Evolutionary conservation across 37 sponge, comb jelly and placozoan genomes (phyloP), one percentile per base, ranked within the genome.

Genomic region (Theonella swinhoei): DNA sequence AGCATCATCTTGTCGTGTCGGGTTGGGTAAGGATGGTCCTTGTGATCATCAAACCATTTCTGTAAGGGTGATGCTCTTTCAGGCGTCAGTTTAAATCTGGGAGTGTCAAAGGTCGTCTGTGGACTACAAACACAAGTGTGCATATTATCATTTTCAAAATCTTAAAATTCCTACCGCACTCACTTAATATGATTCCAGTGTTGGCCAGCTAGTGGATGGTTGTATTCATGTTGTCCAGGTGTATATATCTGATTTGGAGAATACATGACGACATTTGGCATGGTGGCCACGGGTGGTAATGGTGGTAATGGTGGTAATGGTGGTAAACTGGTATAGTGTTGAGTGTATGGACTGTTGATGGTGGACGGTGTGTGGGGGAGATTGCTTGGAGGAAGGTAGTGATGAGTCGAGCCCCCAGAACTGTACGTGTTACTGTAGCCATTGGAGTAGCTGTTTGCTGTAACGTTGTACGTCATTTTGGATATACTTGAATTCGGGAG

Each of bases 11-110:
- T 94, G 40, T 94, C 95, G 58, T 88, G 85, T 33, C 95, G 40
- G 24, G 85, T 88, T 3, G 95, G 95, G 70, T 94, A 94, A 25
- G 95, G 95, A 85, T 94, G 95, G 24, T 88, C 87, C 34, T 88
- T 88, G 75, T 94, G 95, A 26, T 94, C 91, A 31, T 94, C 95
- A 77, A 87, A 94, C 95, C 95, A 94, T 30, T 88, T 81, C 23
- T 90, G 81, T 22, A 94, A 80, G 0, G 95, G 91, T 11, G 83
- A 25, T 1, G 95, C 95, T 64, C 91, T 68, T 80, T 94, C 95
- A 23, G 91, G 91, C 5, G 95, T 94, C 64, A 94, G 83, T 65
- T 94, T 94, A 84, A 76, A 91, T 58, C 85, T 83, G 26, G 95
- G 95, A 3, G 84, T 41, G 59, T 93, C 93, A 42, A 75, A 85